Conservation (phyloP, 2,797 vertebrate genomes). For the Steatocranus sp. region DNA sequence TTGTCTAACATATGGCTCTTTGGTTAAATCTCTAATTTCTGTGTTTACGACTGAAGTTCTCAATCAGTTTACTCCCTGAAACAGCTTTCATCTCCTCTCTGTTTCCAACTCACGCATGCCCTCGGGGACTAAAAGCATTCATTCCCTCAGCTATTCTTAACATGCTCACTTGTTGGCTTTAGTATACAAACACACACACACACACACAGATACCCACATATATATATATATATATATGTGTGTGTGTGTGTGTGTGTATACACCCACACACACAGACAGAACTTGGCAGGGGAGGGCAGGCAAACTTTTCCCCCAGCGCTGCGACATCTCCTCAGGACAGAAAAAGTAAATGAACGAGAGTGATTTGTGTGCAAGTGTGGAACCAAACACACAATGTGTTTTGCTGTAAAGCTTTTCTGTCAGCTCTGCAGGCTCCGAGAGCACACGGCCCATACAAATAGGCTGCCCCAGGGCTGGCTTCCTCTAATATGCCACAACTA, state of each 20-base stretch:
- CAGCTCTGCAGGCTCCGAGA: slow-evolving; percentile 48
- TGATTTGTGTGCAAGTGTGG: slow-evolving; percentile 60
- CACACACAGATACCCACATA: not conserved
- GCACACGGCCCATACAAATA: slow-evolving; percentile 56
- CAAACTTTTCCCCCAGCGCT: slow-evolving; percentile 38
- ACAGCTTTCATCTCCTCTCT: slow-evolving; percentile 23
- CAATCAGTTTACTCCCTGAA: slow-evolving; percentile 14
- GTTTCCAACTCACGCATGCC: slow-evolving; percentile 41
- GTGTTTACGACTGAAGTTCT: slow-evolving; percentile 8
- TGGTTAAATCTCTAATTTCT: not conserved
- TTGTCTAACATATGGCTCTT: not conserved
- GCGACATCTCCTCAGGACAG: slow-evolving; percentile 53
- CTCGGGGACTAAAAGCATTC: slow-evolving; percentile 40
- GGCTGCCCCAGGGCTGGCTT: slow-evolving; percentile 52
- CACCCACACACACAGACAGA: not conserved
- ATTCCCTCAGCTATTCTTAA: slow-evolving; percentile 54
- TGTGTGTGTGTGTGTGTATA: not conserved
- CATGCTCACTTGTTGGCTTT: slow-evolving; percentile 50
- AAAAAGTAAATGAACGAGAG: slow-evolving; percentile 60
- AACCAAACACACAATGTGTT: slow-evolving; percentile 56
- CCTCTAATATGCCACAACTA: slow-evolving; percentile 53
- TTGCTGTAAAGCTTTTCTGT: slow-evolving; percentile 61
- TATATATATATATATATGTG: too few species aligned
- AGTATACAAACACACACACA: slow-evolving; percentile 1
- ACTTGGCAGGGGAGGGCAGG: slow-evolving; percentile 10